Base-by-base conservation (phyloP, 1,140 invertebrate genomes). In the Conopomorpha cramerella region DNA sequence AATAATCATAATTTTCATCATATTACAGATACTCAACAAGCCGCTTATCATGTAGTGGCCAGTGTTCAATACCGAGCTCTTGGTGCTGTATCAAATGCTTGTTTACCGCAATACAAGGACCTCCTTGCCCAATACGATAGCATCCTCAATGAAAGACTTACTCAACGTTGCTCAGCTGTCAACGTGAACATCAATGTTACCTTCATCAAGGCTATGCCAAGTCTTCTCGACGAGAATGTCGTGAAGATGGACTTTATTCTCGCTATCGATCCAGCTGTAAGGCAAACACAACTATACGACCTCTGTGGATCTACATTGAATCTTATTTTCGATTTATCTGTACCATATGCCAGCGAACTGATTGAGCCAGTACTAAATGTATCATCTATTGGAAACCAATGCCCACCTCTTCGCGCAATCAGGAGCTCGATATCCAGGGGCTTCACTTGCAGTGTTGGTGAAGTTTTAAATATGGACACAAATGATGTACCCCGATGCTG, bases 171-270 rank as follows among this genome's bases (percentile, higher is more conserved):
- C 73, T 96, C 93, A 0, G 92, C 91, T 15, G 90, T 97, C 1
- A 95, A 95, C 59, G 92, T 97, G 0, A 92, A 94, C 51, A 96
- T 96, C 82, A 95, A 95, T 56, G 93, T 96, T 1, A 89, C 90
- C 0, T 95, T 97, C 51, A 80, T 93, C 1, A 88, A 90, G 50
- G 87, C 90, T 1, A 82, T 86, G 51, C 88, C 92, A 26, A 78
- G 74, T 35, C 66, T 93, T 11, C 49, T 90, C 1, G 90, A 93
- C 61, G 91, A 94, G 60, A 94, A 94, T 64, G 85, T 93, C 25
- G 84, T 94, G 1, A 87, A 90, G 78, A 90, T 93, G 71, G 90
- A 92, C 57, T 96, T 92, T 44, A 85, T 93, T 11, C 66, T 97
- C 1, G 86, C 89, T n/a, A 89, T 98, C 38, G 83, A 90, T 30